Base-by-base conservation (phyloP, 30 jellyfish, hydroid and myxozoan species). In the Catostylus mosaicus region DNA sequence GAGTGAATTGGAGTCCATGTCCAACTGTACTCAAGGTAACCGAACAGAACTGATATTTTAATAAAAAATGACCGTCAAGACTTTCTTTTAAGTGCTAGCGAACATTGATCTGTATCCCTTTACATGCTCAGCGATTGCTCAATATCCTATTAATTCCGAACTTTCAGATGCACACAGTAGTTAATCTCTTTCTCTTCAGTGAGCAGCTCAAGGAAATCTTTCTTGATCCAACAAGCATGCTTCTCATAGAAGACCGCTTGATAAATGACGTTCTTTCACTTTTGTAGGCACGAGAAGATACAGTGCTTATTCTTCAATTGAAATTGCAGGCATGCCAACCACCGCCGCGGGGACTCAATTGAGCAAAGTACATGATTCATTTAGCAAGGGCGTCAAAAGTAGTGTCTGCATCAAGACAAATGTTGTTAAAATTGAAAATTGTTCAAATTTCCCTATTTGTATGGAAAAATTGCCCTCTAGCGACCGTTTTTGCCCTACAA, bases 141-240 rank as follows among this genome's bases (percentile, higher is more conserved):
- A 59, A 59, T 37, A 27, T 59, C 37, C 5, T 1, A 59, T 6
- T 23, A 59, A 22, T 59, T 59, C 71, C 71, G 40, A 27, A 24
- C 36, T 23, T 59, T n/a, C 40, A 27, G 71, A 6, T 59, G 11
- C 71, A 59, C 35, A 23, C 36, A 9, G 71, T 6, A 23, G 10
- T 3, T 59, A 59, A 59, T 59, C 71, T 27, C 71, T 3, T 59
- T 4, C 71, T 59, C 37, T 59, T 59, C 71, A 59, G 37, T 59
- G 37, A 59, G 23, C 71, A 27, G 38, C 29, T 52, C 7, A 7
- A 52, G 12, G 16, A 43, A 43, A 43, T 43, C 56, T 16, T 43
- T 43, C 16, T 43, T 43, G 56, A 43, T 43, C 16, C 56, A 8
- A 43, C 56, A 16, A 6, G 56, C 67, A 16, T 7, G 7, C 19